Conservation (phyloP, 2,797 vertebrate species). For the Hydrolagus colliei region DNA sequence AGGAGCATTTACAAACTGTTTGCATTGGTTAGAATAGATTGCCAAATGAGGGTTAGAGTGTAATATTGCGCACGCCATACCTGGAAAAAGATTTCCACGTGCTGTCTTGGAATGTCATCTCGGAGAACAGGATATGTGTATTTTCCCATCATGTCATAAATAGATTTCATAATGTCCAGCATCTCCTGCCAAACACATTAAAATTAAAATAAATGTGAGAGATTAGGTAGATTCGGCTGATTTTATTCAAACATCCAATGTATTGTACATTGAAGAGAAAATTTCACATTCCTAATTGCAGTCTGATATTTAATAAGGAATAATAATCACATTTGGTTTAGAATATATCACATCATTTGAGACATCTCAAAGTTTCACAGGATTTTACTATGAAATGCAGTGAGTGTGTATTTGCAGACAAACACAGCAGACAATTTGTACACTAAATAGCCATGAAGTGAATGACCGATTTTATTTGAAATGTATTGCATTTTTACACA, state of each 20-base stretch:
- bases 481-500: too few species aligned
- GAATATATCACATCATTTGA: too few species aligned
- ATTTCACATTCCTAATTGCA: too few species aligned
- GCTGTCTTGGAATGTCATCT: slow-evolving; percentile 89
- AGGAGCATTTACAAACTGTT: neutral
- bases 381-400: too few species aligned
- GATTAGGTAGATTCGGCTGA: neutral
- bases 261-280: neutral
- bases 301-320: too few species aligned
- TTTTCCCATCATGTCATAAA: slow-evolving; percentile 99
- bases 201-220: neutral
- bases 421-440: too few species aligned
- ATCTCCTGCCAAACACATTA: slow-evolving; percentile 71
- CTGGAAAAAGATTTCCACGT: slow-evolving; percentile 96
- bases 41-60: neutral
- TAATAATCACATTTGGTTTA: too few species aligned
- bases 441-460: too few species aligned
- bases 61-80: slow-evolving; percentile 45
- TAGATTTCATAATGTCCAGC: slow-evolving; percentile 98
- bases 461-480: too few species aligned
- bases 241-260: neutral
- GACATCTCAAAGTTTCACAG: too few species aligned
- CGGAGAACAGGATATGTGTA: slow-evolving; percentile 91
- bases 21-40: neutral
- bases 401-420: too few species aligned